A percentile compares a stretch with the other conserved stretches of the same genome.
Evolutionary conservation across 2,797 vertebrate genomes (phyloP).

Genomic region (Gymnoscopelus microlampas): DNA sequence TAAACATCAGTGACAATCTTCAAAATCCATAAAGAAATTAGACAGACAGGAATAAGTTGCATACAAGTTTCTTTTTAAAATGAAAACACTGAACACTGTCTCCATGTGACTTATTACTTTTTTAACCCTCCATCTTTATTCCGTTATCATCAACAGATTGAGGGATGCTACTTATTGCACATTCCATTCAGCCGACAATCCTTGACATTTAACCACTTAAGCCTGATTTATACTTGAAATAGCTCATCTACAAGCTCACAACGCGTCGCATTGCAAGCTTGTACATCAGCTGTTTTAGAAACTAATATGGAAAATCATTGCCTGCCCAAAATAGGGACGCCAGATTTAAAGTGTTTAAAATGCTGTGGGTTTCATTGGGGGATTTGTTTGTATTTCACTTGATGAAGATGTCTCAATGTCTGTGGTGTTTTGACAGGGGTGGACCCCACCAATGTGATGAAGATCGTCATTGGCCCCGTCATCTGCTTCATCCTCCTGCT

Average conservation of each 20-base stretch:
- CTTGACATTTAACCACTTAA: too few relatives aligned
- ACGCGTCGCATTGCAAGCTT: too few relatives aligned
- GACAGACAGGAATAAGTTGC: too few relatives aligned
- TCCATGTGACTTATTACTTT: background rate
- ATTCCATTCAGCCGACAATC: too few relatives aligned
- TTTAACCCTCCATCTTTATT: background rate
- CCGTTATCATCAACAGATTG: background rate
- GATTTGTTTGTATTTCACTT: constrained; percentile 40
- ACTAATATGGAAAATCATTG: too few relatives aligned
- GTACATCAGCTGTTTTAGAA: too few relatives aligned
- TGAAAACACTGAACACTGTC: background rate
- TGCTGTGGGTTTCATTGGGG: constrained; percentile 7
- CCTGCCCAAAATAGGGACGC: too few relatives aligned
- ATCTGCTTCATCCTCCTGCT: constrained; percentile 88
- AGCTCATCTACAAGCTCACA: too few relatives aligned
- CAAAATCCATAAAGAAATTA: too few relatives aligned
- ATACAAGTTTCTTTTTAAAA: too few relatives aligned
- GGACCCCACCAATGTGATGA: constrained; percentile 83
- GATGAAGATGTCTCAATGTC: constrained; percentile 32
- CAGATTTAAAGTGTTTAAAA: background rate
- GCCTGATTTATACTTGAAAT: too few relatives aligned
- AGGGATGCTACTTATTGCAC: background rate
- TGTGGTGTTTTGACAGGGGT: constrained; percentile 57
- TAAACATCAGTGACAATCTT: too few relatives aligned
- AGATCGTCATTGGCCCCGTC: constrained; percentile 89